Evolutionary conservation across 1,140 invertebrate genomes (phyloP).

Genomic region (Ceratina calcarata): DNA sequence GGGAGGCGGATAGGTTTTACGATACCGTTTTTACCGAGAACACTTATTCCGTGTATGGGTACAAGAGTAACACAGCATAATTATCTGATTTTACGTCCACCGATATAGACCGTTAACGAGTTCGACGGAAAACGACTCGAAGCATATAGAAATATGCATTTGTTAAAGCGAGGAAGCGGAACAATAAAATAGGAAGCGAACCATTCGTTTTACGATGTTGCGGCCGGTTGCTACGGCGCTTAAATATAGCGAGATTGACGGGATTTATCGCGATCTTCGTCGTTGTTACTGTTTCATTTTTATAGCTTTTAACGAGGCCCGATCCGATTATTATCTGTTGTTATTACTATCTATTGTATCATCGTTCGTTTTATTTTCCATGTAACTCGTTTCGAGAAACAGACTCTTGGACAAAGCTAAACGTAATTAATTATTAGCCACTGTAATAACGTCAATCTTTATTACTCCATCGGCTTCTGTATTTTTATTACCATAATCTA

Average conservation of each 20-base stretch:
- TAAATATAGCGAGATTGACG: neutral
- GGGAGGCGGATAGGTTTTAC: neutral
- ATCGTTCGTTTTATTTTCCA: neutral
- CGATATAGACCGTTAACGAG: too few relatives aligned
- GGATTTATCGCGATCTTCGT: neutral
- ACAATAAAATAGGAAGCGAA: neutral
- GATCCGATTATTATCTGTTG: slow-evolving; percentile 36
- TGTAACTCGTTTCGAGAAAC: neutral
- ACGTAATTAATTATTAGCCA: slow-evolving; percentile 23
- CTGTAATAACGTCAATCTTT: slow-evolving; percentile 23
- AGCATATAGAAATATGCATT: neutral
- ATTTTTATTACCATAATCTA: slow-evolving; percentile 18
- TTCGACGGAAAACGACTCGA: too few relatives aligned
- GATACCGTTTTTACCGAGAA: neutral
- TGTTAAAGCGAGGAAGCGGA: neutral
- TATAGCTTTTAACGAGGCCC: slow-evolving; percentile 45
- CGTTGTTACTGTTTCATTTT: slow-evolving; percentile 45
- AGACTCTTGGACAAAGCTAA: neutral
- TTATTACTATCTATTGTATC: slow-evolving; percentile 12
- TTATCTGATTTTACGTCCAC: too few relatives aligned
- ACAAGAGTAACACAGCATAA: too few relatives aligned
- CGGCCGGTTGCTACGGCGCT: neutral
- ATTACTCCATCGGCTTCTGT: slow-evolving; percentile 21
- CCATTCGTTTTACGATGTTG: neutral
- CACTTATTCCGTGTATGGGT: too few relatives aligned